A percentile compares a stretch with the other conserved stretches of the same genome.
These are phyloP conservation scores for Neomicropteryx cornuta DNA, from an alignment of 1,140 invertebrate genomes.

Conservation along the genomic window DNA sequence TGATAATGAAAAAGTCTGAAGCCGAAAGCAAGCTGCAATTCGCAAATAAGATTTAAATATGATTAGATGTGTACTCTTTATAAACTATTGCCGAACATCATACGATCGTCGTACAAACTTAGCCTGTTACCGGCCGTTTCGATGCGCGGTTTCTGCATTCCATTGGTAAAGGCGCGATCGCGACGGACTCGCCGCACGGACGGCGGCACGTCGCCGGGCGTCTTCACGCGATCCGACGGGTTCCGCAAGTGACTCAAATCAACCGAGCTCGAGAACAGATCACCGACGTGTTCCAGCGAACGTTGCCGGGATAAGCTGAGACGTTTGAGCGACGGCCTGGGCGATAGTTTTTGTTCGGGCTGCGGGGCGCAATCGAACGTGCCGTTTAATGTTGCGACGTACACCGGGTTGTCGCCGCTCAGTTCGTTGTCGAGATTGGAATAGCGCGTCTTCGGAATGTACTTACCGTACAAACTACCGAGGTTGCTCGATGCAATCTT, in stretches of 20 bases:
- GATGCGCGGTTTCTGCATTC: conserved; percentile 28
- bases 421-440: conserved; percentile 32
- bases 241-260: conserved; percentile 55
- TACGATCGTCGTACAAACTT: conserved; percentile 76
- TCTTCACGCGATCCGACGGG: conserved; percentile 65
- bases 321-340: conserved; percentile 24
- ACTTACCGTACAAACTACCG: conserved; percentile 20
- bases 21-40: too few relatives aligned
- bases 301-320: conserved; percentile 41
- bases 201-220: conserved; percentile 67
- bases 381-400: conserved; percentile 28
- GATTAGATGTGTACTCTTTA: too few relatives aligned
- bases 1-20: too few relatives aligned
- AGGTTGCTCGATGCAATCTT: too few relatives aligned
- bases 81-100: conserved; percentile 55
- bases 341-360: conserved; percentile 17
- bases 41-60: too few relatives aligned
- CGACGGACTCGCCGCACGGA: conserved; percentile 56
- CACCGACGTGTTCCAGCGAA: conserved; percentile 57
- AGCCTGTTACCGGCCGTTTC: conserved; percentile 46
- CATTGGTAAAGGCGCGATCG: conserved; percentile 29
- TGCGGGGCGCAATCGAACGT: conserved; percentile 14
- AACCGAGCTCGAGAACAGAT: conserved; percentile 47
- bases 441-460: conserved; percentile 27
- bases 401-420: conserved; percentile 33